A percentile compares a stretch with the other conserved stretches of the same genome.
Evolutionary conservation across 92 coral and sea anemone genomes (phyloP).

Genomic region (Parazoanthus swiftii): DNA sequence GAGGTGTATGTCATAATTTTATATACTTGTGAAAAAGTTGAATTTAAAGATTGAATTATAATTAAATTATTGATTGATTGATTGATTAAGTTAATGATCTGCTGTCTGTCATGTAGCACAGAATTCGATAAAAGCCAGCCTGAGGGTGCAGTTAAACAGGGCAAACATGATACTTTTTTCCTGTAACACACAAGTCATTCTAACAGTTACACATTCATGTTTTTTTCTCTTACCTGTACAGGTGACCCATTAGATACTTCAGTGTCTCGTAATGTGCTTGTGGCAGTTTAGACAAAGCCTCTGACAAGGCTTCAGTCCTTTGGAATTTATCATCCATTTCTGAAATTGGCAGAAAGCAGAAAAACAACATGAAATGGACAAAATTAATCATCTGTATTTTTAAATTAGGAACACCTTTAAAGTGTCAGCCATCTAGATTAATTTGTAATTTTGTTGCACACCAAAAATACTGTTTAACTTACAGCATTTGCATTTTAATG

Average conservation of each 20-base stretch:
- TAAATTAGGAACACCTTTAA: too few relatives aligned
- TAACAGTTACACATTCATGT: not conserved
- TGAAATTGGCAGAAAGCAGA: not conserved
- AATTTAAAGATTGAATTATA: too few relatives aligned
- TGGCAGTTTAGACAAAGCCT: conserved; percentile 75
- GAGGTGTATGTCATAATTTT: too few relatives aligned
- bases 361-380: not conserved
- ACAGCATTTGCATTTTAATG: too few relatives aligned
- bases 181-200: not conserved
- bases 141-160: not conserved
- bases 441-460: too few relatives aligned
- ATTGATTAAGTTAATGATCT: not conserved
- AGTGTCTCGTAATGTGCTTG: conserved; percentile 90
- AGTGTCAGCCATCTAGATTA: too few relatives aligned
- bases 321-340: conserved; percentile 67
- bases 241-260: conserved; percentile 85
- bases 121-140: not conserved
- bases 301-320: conserved; percentile 73
- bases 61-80: not conserved
- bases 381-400: too few relatives aligned
- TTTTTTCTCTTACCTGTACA: conserved; percentile 67
- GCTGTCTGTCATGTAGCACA: not conserved
- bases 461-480: too few relatives aligned
- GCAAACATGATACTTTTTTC: not conserved
- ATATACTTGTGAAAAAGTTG: too few relatives aligned